Evolutionary conservation across 2,797 vertebrate genomes (phyloP).

Genomic region (Sciurus carolinensis): DNA sequence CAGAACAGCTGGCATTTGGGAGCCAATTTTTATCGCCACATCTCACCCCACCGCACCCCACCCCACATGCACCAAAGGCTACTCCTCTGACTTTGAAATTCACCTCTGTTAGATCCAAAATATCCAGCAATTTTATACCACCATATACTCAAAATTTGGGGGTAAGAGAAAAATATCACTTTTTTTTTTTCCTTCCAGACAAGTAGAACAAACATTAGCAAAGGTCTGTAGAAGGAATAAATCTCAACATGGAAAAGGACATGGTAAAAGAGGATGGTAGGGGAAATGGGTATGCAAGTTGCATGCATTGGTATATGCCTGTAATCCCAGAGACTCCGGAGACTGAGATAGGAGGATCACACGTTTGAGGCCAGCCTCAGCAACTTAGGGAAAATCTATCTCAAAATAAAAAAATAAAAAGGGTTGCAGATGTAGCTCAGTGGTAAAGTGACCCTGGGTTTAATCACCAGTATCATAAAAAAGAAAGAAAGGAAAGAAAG

Average conservation of each 20-base stretch:
- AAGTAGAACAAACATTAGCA: neutral
- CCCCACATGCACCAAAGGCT: neutral
- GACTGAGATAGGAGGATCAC: no score
- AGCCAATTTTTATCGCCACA: neutral
- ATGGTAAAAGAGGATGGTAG: neutral
- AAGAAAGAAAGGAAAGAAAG: no score
- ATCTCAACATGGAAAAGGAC: neutral
- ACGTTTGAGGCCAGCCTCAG: no score
- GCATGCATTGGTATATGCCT: no score
- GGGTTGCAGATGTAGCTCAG: no score
- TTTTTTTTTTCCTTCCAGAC: neutral
- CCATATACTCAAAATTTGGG: neutral
- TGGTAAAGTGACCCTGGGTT: no score
- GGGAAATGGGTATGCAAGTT: neutral
- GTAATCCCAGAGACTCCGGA: no score
- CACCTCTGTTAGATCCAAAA: neutral
- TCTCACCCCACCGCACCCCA: neutral
- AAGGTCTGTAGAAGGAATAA: neutral
- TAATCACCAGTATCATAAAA: no score
- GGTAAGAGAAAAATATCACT: accelerated
- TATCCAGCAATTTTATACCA: neutral
- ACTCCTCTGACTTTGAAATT: neutral
- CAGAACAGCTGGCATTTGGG: neutral
- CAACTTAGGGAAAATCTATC: no score
- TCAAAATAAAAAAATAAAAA: no score